Evolutionary conservation across 2,888 invertebrate genomes (phyloP).

Genomic region (Rhopalosiphum nymphaeae): DNA sequence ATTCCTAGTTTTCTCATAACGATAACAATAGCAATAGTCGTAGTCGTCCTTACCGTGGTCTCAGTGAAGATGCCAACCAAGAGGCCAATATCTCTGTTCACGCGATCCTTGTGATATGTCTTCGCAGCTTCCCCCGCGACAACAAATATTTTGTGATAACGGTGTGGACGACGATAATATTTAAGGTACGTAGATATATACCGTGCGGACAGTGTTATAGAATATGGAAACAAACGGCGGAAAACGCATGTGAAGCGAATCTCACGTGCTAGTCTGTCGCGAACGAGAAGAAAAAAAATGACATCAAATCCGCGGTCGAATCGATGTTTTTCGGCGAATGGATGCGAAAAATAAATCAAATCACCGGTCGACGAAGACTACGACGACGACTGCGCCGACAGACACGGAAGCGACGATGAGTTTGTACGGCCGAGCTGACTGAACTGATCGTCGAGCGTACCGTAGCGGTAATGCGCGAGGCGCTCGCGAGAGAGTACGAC

Average conservation of each 20-base stretch:
- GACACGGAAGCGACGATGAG: neutral
- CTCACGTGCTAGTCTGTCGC: neutral
- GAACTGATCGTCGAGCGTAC: conserved; percentile 35
- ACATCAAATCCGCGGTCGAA: neutral
- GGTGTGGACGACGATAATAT: neutral
- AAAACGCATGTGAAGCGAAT: neutral
- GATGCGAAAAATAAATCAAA: neutral
- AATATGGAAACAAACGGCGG: neutral
- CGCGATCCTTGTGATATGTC: neutral
- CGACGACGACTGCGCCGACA: neutral
- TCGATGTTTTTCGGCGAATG: neutral
- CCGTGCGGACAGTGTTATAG: neutral
- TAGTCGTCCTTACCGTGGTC: neutral
- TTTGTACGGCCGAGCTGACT: neutral
- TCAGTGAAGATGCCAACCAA: neutral
- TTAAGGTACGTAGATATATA: neutral
- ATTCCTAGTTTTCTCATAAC: neutral
- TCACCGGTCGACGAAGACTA: neutral
- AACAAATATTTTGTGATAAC: neutral
- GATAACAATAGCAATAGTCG: neutral
- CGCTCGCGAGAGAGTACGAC: conserved; percentile 38
- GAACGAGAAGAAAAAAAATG: neutral
- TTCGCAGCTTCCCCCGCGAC: neutral
- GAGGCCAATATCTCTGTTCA: neutral
- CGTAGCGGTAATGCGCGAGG: conserved; percentile 35